Base-by-base conservation (phyloP, 35 echinoderm and acorn worm genomes). In the Diadema setosum region DNA sequence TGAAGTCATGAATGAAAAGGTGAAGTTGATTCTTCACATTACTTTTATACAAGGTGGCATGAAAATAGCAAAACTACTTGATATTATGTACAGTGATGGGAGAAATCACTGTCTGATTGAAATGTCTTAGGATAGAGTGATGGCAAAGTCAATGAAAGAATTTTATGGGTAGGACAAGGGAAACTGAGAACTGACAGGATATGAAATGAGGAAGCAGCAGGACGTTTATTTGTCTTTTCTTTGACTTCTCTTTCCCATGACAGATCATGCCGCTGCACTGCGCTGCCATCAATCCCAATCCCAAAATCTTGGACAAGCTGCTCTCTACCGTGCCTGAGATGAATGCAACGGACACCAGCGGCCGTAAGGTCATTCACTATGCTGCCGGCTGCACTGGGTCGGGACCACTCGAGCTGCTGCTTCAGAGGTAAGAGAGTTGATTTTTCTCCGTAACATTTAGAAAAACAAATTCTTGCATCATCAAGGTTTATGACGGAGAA, bases 231-330 rank as follows among this genome's bases (percentile, higher is more conserved):
- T 67, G 14, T 83, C 11, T 9, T 83, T 7, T 44, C 30, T 84
- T 46, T 84, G 25, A 48, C 8, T 67, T 5, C 8, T 39, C 40
- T 9, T 82, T 42, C n/a, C n/a, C n/a, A n/a, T n/a, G n/a, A n/a
- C 39, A 89, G 93, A 85, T 88, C 14, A 90, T 84, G 45, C 93
- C 93, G 41, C 55, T 95, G 27, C 93, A 95, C 67, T 95, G 86
- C 87, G 93, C 93, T 56, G 93, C 93, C 42, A 87, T 95, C 46
- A 95, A 95, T 43, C 93, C 93, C n/a, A 95, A 95, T 73, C 87
- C 93, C 16, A 95, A 95, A 43, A 85, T 90, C 20, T 37, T 95
- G 21, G 87, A 89, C 20, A 90, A 95, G 43, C 73, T 95, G 11
- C 44, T 95, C 4, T 84, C 65, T 20, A 33, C 32, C 5, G 80